Evolutionary conservation across 2,797 vertebrate genomes (phyloP).

Genomic region (Antennarius maculatus): DNA sequence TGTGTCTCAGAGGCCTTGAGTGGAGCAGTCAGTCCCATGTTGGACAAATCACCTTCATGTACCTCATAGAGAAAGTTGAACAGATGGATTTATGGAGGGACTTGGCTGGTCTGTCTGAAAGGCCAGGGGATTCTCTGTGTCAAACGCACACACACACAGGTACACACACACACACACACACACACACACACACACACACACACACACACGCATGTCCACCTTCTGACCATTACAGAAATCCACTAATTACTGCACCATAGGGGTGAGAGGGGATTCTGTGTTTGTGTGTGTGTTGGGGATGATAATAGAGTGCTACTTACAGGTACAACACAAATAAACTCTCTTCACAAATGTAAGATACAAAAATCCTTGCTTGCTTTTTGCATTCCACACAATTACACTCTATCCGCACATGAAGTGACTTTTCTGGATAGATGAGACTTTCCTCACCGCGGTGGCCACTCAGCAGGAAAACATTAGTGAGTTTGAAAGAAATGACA

Average conservation of each 20-base stretch:
- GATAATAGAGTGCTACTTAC: constrained; percentile 10
- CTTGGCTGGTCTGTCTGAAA: constrained; percentile 43
- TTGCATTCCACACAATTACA: constrained; percentile 4
- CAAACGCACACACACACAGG: background rate
- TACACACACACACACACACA: background rate
- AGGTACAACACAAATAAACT: constrained; percentile 19
- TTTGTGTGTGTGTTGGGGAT: constrained; percentile 7
- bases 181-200: background rate
- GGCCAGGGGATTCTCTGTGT: constrained; percentile 16
- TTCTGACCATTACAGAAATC: constrained; percentile 32
- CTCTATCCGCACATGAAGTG: constrained; percentile 36
- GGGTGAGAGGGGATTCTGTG: constrained; percentile 18
- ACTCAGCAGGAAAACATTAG: constrained; percentile 18
- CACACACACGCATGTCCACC: background rate
- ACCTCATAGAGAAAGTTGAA: constrained; percentile 39
- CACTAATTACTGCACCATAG: constrained; percentile 51
- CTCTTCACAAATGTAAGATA: constrained; percentile 23
- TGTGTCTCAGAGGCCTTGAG: constrained; percentile 32
- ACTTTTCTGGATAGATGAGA: constrained; percentile 22
- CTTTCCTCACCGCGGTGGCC: constrained; percentile 20
- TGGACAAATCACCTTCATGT: constrained; percentile 50
- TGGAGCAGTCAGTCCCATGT: constrained; percentile 48
- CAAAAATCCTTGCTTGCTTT: constrained; percentile 14
- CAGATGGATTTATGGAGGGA: constrained; percentile 64
- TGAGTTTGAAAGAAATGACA: constrained; percentile 31